Evolutionary conservation across 2,113 vertebrate genomes (phyloP), one percentile per base, ranked within the genome.

Genomic region (Cynocephalus volans): DNA sequence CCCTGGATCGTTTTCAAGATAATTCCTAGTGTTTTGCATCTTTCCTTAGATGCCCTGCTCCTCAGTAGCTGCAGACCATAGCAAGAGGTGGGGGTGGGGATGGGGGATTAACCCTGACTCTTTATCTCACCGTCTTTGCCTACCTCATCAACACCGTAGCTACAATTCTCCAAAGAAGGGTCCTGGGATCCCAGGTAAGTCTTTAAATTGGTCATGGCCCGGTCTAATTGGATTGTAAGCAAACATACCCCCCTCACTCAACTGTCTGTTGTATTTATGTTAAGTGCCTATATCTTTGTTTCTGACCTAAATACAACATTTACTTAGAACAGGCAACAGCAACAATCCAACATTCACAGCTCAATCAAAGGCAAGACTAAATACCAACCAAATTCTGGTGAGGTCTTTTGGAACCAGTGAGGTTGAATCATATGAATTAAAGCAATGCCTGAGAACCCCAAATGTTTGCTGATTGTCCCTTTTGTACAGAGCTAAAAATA

Each of bases 1-100:
- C 93, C 90, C 79, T 97, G 97, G 67, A 45, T 64, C 73, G 89
- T 86, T 95, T 91, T 62, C 75, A 89, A 92, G 73, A 82, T 52
- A 14, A 62, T 83, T 89, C 48, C 41, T 77, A 24, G n/a, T 65
- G 69, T 73, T 79, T 60, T 45, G 58, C 76, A 56, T 83, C 83
- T 92, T 82, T 92, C 87, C 79, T 89, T 58, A 75, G 58, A 52
- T 4, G n/a, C 54, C 90, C 28, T 54, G 76, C 60, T 75, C 31
- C 69, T 60, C 15, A 3, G 26, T 9, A 41, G 54, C 7, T 83
- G 21, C 52, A 26, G 24, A 19, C 8, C 13, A 41, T 24, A 67
- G 21, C 26, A 76, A 7, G 48, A 23, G 6, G 52, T 31, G 9
- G 65, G 41, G 17, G 12, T 24, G 13, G 31, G 15, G 13, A 58